phyloP scores from a whole-genome alignment of 2,113 vertebrate species.

The Marmota monax region DNA sequence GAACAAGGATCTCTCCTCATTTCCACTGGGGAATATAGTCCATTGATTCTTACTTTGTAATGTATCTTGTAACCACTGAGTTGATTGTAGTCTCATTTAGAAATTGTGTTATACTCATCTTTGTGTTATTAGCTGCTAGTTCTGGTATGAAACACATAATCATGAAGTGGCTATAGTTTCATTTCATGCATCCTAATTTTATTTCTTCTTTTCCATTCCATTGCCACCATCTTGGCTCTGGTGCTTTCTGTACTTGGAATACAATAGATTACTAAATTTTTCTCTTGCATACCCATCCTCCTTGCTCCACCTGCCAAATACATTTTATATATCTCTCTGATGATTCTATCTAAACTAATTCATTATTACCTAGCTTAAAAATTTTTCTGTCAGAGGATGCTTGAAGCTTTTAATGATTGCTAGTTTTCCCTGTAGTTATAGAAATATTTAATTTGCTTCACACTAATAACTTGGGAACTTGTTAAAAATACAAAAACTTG shows the following conservation, averaged over 20 bases:
- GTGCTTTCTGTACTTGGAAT: neutral
- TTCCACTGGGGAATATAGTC: neutral
- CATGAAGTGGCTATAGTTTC: neutral
- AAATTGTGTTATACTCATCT: neutral
- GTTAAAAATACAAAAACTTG: neutral
- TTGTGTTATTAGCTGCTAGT: neutral
- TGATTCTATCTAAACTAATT: neutral
- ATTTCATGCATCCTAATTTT: neutral
- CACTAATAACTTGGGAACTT: neutral
- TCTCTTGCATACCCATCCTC: neutral
- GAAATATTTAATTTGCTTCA: slow-evolving; percentile 15
- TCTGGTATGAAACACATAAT: neutral
- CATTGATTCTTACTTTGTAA: neutral
- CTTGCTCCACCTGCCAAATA: neutral
- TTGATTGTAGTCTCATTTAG: neutral
- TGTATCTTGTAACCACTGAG: neutral
- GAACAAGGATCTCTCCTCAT: neutral
- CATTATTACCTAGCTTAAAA: neutral
- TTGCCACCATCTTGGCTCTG: neutral
- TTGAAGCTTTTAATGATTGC: neutral
- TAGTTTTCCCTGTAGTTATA: neutral
- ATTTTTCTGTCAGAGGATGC: neutral
- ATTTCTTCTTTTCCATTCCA: neutral
- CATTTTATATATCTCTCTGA: neutral
- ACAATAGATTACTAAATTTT: neutral